Conservation (phyloP, 30 jellyfish, hydroid and myxozoan genomes). For the Nemopilema nomurai region DNA sequence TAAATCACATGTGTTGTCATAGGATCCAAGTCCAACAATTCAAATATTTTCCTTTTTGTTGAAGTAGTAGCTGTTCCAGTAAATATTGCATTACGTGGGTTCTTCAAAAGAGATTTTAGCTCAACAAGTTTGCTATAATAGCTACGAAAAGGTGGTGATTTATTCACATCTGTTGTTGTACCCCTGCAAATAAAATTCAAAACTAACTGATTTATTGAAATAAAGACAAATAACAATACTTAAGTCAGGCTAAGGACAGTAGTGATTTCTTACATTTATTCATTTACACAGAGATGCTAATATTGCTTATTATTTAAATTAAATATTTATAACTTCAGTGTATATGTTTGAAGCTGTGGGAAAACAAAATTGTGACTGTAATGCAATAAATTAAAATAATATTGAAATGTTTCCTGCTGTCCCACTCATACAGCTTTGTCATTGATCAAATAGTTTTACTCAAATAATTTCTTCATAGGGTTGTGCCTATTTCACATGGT, state of each 20-base stretch:
- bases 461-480: background rate
- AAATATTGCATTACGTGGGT: constrained; percentile 9
- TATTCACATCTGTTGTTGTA: background rate
- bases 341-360: background rate
- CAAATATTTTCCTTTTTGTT: background rate
- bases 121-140: background rate
- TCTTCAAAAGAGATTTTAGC: background rate
- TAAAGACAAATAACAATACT: background rate
- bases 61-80: background rate
- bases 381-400: background rate
- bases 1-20: background rate
- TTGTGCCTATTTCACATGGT: background rate
- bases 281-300: background rate
- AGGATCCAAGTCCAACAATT: background rate
- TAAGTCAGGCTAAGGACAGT: background rate
- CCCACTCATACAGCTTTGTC: background rate
- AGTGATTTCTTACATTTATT: background rate
- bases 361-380: background rate
- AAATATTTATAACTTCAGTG: background rate
- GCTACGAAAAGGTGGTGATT: background rate
- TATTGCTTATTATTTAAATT: background rate
- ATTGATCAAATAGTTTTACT: background rate
- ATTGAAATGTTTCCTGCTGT: background rate
- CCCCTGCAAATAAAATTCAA: constrained; percentile 9
- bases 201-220: background rate